A percentile compares a stretch with the other conserved stretches of the same genome.
These are phyloP conservation scores for human (Homo sapiens) DNA, from an alignment of 2,113 vertebrate genomes.

Conservation along the genomic window GRCh38 chr1:2543001-2543500, in stretches of 20 bases:
- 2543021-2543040: background rate
- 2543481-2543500: rapidly evolving
- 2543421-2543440: background rate
- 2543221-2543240: background rate
- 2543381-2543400: background rate
- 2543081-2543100: background rate
- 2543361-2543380: background rate
- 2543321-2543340: background rate
- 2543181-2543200: too few species aligned
- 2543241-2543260: background rate
- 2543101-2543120: background rate
- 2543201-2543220: background rate
- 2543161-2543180: background rate
- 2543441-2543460: background rate
- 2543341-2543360: background rate
- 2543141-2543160: background rate
- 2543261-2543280: background rate
- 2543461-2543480: background rate
- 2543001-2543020: background rate
- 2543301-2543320: background rate
- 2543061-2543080: too few species aligned
- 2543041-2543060: background rate
- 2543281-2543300: background rate
- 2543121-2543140: background rate
- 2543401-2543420: background rate